Percentiles rank a stretch among this genome's conserved stretches.
These are phyloP conservation scores for Laothoe populi DNA, from an alignment of 2,888 invertebrate genomes.

Conservation along the genomic window DNA sequence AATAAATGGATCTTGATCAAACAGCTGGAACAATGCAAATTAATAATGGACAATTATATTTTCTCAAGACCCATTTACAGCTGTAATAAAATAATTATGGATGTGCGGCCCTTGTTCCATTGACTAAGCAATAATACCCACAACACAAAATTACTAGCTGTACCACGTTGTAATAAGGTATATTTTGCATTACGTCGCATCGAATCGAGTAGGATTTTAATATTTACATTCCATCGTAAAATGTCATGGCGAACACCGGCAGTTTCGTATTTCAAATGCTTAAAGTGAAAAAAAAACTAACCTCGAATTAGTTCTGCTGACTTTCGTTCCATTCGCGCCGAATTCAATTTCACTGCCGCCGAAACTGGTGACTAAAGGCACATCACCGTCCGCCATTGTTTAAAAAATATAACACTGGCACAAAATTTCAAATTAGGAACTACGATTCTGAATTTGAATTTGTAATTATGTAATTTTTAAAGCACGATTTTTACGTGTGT, in stretches of 20 bases:
- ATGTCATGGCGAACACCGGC: conserved; percentile 26
- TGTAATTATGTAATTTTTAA: conserved; percentile 6
- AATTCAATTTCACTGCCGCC: conserved; percentile 75
- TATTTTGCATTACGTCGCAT: not conserved
- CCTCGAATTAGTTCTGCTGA: conserved; percentile 74
- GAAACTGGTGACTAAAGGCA: conserved; percentile 76
- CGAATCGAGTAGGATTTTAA: conserved; percentile 20
- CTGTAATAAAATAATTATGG: conserved; percentile 22
- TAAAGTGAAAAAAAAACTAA: conserved; percentile 54
- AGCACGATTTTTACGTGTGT: conserved; percentile 1
- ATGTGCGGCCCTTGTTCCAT: conserved; percentile 21
- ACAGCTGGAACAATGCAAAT: not conserved
- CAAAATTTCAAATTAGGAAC: conserved; percentile 18
- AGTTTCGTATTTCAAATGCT: conserved; percentile 26
- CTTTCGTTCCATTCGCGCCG: conserved; percentile 72
- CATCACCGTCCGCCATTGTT: conserved; percentile 77
- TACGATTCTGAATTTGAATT: not conserved
- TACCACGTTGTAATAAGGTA: not conserved
- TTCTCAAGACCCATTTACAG: conserved; percentile 6
- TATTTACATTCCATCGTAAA: conserved; percentile 27
- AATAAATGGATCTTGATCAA: not conserved
- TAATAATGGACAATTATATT: not conserved
- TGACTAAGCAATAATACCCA: conserved; percentile 15
- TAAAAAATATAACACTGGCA: conserved; percentile 40
- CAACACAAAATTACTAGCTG: not conserved